phyloP scores from a whole-genome alignment of 2,888 invertebrate genomes.

The Ceratothoa steindachneri region DNA sequence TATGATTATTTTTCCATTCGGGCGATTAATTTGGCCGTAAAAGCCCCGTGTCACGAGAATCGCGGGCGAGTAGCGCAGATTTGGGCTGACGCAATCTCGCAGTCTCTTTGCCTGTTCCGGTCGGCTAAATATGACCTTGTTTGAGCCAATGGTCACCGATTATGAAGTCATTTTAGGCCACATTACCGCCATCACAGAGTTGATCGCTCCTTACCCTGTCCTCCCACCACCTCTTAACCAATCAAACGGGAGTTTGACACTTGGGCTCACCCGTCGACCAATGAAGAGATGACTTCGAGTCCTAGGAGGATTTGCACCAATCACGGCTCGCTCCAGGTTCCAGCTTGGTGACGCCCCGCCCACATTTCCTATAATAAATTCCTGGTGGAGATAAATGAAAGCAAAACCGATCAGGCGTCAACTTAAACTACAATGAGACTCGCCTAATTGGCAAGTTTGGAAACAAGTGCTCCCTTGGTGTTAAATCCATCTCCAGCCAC shows the following conservation, averaged over 20 bases:
- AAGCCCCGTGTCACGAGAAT: too few species aligned
- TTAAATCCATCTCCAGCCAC: conserved; percentile 7
- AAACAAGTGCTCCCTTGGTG: conserved; percentile 3
- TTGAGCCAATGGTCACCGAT: conserved; percentile 10
- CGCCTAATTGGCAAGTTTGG: conserved; percentile 8
- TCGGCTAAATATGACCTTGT: neutral
- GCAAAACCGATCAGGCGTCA: conserved; percentile 1
- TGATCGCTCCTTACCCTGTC: neutral
- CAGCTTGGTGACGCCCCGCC: neutral
- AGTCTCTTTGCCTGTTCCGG: neutral
- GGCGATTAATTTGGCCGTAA: too few species aligned
- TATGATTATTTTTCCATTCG: too few species aligned
- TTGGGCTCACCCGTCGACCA: neutral
- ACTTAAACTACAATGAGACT: conserved; percentile 13
- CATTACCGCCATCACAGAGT: conserved; percentile 9
- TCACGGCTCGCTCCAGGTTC: neutral
- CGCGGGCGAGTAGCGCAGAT: too few species aligned
- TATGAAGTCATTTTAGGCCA: conserved; percentile 1
- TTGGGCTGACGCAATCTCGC: too few species aligned
- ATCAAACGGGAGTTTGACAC: neutral
- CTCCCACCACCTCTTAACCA: conserved; percentile 13
- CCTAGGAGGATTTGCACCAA: neutral
- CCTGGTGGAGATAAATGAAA: conserved; percentile 4
- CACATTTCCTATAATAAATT: conserved; percentile 11
- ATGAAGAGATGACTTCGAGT: neutral